Evolutionary conservation across 1,140 invertebrate genomes (phyloP), one percentile per base, ranked within the genome.

Genomic region (Papilio dardanus): DNA sequence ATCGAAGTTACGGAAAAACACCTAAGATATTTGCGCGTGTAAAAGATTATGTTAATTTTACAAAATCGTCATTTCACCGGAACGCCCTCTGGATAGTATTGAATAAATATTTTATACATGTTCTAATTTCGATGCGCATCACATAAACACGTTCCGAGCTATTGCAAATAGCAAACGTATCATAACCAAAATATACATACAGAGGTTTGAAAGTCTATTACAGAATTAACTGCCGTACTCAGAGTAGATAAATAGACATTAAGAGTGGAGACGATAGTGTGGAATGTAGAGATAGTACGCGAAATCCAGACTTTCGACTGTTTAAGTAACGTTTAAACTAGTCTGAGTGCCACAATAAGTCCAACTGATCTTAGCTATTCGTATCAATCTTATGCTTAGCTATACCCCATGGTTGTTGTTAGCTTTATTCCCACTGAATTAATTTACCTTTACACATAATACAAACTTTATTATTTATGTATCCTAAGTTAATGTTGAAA

Each of bases 11-110:
- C 21, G 21, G 19, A 10, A 3, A 54, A 21, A 21, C 6, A 21
- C 2, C 7, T 24, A 58, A 58, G 3, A 58, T 3, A 37, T 37
- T 69, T 21, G 24, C 21, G 33, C 65, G 65, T 67, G 65, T 19
- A n/a, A 0, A 2, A n/a, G 65, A n/a, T 31, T 67, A 67, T 67
- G 31, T 30, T 67, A 67, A 67, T 67, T 67, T 33, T 35, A 67
- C 65, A 35, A 31, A 67, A 30, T 35, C 65, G 31, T 35, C 58
- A 31, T 5, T 35, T 67, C 31, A 31, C 33, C 33, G 21, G 24
- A 40, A 40, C 66, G 33, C 33, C 33, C 31, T 69, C 35, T 69
- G 19, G 10, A 69, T 69, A 19, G n/a, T 69, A 31, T 35, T 24
- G 19, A 33, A 33, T 46, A n/a, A 1, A 46, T n/a, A 58, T 58